phyloP scores from a whole-genome alignment of 2,113 vertebrate genomes.

The Rafetus swinhoei region DNA sequence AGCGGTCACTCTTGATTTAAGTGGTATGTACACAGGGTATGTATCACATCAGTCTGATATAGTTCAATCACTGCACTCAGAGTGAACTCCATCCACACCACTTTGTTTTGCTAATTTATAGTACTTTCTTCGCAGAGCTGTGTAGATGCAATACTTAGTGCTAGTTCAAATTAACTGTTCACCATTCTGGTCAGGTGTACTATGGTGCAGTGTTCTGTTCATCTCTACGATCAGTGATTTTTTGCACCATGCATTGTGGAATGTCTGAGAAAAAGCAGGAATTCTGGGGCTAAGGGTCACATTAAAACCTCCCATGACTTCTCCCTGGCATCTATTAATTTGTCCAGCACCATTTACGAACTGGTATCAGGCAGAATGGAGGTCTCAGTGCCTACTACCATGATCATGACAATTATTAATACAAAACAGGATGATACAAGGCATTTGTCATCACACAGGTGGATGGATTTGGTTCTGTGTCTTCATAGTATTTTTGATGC shows the following conservation, averaged over 20 bases:
- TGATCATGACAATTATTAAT: not conserved
- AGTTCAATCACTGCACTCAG: no score
- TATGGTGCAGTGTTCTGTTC: not conserved
- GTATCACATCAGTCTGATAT: not conserved
- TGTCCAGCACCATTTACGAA: not conserved
- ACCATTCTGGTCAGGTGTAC: not conserved
- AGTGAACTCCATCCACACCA: not conserved
- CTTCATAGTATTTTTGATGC: not conserved
- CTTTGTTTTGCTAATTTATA: not conserved
- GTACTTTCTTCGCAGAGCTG: not conserved
- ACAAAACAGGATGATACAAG: not conserved
- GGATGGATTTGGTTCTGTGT: not conserved
- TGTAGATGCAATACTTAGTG: no score
- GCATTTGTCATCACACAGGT: not conserved
- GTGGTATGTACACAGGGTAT: not conserved
- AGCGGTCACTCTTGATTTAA: not conserved
- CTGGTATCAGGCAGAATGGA: not conserved
- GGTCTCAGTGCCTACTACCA: not conserved
- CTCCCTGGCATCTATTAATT: not conserved
- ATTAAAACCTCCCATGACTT: not conserved
- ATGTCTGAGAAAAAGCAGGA: not conserved
- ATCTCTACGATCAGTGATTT: not conserved
- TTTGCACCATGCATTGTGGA: not conserved
- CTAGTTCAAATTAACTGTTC: not conserved
- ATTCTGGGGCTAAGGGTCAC: not conserved